Evolutionary conservation across 2,113 vertebrate species (phyloP).

Genomic region (Nyctibius bracteatus): DNA sequence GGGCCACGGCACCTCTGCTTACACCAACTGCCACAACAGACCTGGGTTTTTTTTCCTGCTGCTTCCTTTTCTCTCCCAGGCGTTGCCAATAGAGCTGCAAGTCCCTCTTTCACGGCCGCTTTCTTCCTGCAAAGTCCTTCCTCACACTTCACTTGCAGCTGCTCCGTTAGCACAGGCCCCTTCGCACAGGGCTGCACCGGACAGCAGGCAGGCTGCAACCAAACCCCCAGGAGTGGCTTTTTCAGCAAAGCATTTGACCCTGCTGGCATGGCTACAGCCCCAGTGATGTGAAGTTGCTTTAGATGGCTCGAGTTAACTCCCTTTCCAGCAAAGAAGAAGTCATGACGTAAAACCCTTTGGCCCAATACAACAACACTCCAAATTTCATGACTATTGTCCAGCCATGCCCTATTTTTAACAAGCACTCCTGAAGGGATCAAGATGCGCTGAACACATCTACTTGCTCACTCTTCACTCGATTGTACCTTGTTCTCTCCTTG

Average conservation of each 20-base stretch:
- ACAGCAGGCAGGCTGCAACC: background rate
- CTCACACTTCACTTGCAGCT: background rate
- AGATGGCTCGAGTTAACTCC: too few relatives aligned
- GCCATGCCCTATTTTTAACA: background rate
- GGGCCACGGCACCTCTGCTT: accelerated
- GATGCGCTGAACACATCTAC: background rate
- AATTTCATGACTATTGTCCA: background rate
- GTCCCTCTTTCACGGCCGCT: accelerated
- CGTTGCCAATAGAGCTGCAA: background rate
- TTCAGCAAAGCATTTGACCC: background rate
- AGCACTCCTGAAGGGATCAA: background rate
- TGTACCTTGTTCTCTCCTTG: background rate
- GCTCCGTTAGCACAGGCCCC: background rate
- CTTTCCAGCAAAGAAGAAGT: background rate
- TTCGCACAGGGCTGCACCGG: background rate
- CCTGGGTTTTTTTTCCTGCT: background rate
- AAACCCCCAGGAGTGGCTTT: background rate
- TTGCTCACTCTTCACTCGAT: accelerated
- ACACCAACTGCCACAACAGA: accelerated
- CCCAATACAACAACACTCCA: background rate
- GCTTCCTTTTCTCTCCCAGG: background rate
- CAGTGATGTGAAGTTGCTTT: background rate
- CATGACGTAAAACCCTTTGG: background rate
- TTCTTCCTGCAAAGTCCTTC: background rate
- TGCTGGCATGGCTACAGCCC: background rate